Conservation (phyloP, 2,888 invertebrate species). For the Cantharis rustica region DNA sequence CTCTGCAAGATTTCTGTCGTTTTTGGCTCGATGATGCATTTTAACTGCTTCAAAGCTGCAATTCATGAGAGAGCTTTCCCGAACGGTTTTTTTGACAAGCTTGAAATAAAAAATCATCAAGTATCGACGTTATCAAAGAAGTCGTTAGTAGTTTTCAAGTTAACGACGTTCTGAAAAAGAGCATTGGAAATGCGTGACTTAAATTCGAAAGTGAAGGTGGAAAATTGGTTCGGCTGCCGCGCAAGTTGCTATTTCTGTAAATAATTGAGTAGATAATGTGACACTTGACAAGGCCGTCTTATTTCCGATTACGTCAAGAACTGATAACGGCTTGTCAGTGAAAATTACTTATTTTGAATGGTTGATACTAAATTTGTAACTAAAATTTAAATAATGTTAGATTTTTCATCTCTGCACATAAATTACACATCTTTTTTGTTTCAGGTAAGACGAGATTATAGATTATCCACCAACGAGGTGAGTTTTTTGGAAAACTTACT, state of each 20-base stretch:
- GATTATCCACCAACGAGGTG: not conserved
- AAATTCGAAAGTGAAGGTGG: not conserved
- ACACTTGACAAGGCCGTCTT: not conserved
- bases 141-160: not conserved
- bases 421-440: not conserved
- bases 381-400: not conserved
- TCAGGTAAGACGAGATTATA: not conserved
- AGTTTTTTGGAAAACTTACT: not conserved
- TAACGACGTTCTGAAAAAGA: not conserved
- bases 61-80: not conserved
- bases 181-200: not conserved
- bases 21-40: not conserved
- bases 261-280: not conserved
- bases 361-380: not conserved
- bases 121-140: not conserved
- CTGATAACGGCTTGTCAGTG: not conserved
- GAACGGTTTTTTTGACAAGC: not conserved
- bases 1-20: not conserved
- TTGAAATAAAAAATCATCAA: not conserved
- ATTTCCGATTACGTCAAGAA: not conserved
- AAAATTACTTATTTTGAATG: not conserved
- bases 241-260: not conserved
- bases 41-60: not conserved
- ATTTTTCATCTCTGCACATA: not conserved
- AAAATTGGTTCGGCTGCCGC: not conserved